Base-by-base conservation (phyloP, 2,888 invertebrate genomes). In the Busseola fusca region DNA sequence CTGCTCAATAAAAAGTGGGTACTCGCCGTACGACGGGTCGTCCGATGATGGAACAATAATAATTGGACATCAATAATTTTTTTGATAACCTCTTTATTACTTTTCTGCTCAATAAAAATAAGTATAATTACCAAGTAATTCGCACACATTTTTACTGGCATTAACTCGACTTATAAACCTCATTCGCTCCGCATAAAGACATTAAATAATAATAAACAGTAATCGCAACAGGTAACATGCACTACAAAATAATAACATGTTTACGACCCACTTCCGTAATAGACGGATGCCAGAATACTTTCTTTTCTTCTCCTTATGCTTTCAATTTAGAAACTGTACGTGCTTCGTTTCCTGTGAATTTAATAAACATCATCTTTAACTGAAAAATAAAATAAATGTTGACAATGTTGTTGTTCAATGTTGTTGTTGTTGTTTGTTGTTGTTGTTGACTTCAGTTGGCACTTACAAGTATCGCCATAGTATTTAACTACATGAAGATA, bases 201-300 rank as follows among this genome's bases (percentile, higher is more conserved):
- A 79, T 85, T 78, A 83, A 81, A 74, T 65, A 62, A 77, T 75
- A 83, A 83, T 83, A 72, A 78, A 77, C 48, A 40, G 64, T 64
- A 76, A 83, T 73, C 67, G 72, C 71, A 83, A 77, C 71, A 68
- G 54, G 74, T 74, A 76, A 77, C 65, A 74, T 68, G 70, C 76
- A 75, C 65, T 72, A 76, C 75, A 80, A 71, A 75, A 74, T 85
- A 84, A 84, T 84, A 77, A 74, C 64, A 77, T 69, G 80, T 85
- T 80, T 74, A 82, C 72, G 76, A 73, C 37, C 52, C 37, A 84
- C 78, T 80, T 82, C 86, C 84, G 80, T 70, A 72, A 66, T 58
- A 71, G 62, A 72, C 75, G 76, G 73, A 74, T 78, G 64, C 65
- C 68, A 63, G 71, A 70, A 78, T 76, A 80, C 80, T 85, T 82